Evolutionary conservation across 2,888 invertebrate genomes (phyloP), one percentile per base, ranked within the genome.

Genomic region (Andrena chrysosceles): DNA sequence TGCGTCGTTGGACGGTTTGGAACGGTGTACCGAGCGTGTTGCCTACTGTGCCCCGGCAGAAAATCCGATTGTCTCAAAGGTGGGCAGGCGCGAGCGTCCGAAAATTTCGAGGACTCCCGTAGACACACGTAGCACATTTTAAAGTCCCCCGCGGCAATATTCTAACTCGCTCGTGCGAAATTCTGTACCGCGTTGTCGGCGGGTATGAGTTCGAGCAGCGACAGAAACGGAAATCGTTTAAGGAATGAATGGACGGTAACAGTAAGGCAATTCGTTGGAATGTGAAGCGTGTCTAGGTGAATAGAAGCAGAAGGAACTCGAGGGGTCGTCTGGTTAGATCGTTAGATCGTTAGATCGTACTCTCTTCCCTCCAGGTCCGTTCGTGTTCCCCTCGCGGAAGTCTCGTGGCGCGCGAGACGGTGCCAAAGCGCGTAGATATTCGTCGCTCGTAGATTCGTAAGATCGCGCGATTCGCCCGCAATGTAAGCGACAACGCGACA

Each of bases 371-470:
- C 72, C 64, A 42, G 74, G 49, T 63, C 67, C 54, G 49, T 74
- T 68, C 54, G 35, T 42, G 42, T 62, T 81, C 33, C 56, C 26
- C 71, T 16, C 62, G 52, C 63, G 56, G 48, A 71, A 77, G 71
- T 83, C 78, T 79, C 78, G 73, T 77, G 68, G 69, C 54, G 68
- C 66, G 78, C 85, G 86, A 87, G 88, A 86, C 76, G 87, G 90
- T 90, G 90, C 89, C 90, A 90, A 90, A 89, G 83, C 82, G 82
- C 81, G 76, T 82, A 72, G 70, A 78, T 78, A 68, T 84, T 80
- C 77, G 78, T 86, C 70, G 71, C 66, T 70, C 54, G 56, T 89
- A 86, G 89, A 85, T 81, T 20, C 81, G 56, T 85, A 88, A 88
- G 87, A 70, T 54, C 85, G 79, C 81, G 60, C 42, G 84, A 82